A percentile compares a stretch with the other conserved stretches of the same genome.
Conservation (phyloP, 2,888 invertebrate species). For the Drosophila gaucha region DNA sequence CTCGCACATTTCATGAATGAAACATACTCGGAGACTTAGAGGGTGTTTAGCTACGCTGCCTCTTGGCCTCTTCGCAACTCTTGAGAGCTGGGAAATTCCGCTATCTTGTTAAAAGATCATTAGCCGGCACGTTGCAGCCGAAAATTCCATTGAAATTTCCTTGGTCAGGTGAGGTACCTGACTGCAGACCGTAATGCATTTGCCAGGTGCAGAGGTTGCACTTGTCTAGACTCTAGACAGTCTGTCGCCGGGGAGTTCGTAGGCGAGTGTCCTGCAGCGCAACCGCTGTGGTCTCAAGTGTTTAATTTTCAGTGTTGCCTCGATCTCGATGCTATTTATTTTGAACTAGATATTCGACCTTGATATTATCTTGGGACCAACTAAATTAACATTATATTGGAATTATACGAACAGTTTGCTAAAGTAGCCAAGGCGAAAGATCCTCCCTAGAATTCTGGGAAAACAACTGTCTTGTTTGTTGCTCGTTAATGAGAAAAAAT, state of each 20-base stretch:
- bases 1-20: conserved; percentile 68
- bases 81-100: conserved; percentile 67
- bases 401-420: neutral
- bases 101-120: conserved; percentile 84
- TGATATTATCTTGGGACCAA: neutral
- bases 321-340: conserved; percentile 5
- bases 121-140: conserved; percentile 62
- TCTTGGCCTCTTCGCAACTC: conserved; percentile 31
- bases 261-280: conserved; percentile 49
- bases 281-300: conserved; percentile 73
- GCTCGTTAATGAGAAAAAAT: too few relatives aligned
- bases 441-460: too few relatives aligned
- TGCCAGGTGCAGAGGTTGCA: conserved; percentile 64
- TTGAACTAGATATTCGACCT: neutral
- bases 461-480: too few relatives aligned
- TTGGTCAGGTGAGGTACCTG: conserved; percentile 55
- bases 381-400: neutral
- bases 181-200: conserved; percentile 22
- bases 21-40: conserved; percentile 10
- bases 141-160: conserved; percentile 65
- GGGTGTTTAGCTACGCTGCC: conserved; percentile 23
- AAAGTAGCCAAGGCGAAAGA: too few relatives aligned
- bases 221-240: conserved; percentile 74
- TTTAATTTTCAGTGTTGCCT: conserved; percentile 49
- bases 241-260: conserved; percentile 66